Evolutionary conservation across 1,140 invertebrate genomes (phyloP).

Genomic region (Eriocheir sinensis): DNA sequence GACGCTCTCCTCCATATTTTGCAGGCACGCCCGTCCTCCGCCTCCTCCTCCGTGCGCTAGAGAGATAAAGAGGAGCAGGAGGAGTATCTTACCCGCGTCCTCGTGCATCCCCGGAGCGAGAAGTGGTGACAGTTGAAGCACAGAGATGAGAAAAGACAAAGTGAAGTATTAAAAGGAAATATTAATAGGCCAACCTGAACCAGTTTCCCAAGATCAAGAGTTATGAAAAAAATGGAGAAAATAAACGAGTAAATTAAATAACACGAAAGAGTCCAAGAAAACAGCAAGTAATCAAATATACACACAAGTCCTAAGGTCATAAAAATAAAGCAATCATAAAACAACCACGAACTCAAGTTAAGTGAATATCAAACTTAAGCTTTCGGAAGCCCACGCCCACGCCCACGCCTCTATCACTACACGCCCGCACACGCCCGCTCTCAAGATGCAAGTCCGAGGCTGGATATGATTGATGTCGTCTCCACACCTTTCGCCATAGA

Average conservation of each 20-base stretch:
- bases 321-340: not conserved
- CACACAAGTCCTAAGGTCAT: no score
- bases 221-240: not conserved
- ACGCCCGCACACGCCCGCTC: conserved; percentile 18
- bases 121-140: not conserved
- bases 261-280: not conserved
- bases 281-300: not conserved
- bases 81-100: not conserved
- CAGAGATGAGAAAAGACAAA: not conserved
- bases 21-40: not conserved
- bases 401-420: not conserved
- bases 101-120: not conserved
- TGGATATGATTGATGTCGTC: conserved; percentile 69
- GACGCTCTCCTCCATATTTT: not conserved
- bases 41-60: not conserved
- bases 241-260: not conserved
- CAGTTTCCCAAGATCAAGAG: no score
- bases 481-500: conserved; percentile 63
- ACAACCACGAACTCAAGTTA: not conserved
- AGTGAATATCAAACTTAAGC: not conserved
- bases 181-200: no score
- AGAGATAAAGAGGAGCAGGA: not conserved
- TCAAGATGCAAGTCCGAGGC: conserved; percentile 44
- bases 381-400: conserved; percentile 8
- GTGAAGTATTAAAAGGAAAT: not conserved